These are phyloP conservation scores for Strigamia transsilvanica DNA, from an alignment of 2,888 invertebrate genomes.

Conservation along the genomic window DNA sequence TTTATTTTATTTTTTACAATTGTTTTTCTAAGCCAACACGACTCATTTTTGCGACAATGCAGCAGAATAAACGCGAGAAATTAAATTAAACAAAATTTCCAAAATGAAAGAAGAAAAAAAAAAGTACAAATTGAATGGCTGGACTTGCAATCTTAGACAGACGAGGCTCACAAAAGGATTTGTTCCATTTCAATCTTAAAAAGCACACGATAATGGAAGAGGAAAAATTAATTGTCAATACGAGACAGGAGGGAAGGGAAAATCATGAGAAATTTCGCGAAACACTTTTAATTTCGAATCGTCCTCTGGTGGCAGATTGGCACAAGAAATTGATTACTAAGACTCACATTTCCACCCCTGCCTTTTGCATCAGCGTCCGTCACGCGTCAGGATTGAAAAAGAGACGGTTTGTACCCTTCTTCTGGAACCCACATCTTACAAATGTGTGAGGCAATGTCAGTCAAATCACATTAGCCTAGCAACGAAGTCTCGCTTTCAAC, in stretches of 20 bases:
- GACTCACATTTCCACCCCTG: background rate
- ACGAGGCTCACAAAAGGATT: background rate
- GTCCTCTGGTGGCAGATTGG: slow-evolving; percentile 14
- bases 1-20: background rate
- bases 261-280: background rate
- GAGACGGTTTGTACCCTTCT: background rate
- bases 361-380: background rate
- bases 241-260: background rate
- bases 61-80: background rate
- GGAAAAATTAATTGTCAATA: slow-evolving; percentile 30
- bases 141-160: background rate
- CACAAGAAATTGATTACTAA: background rate
- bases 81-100: background rate
- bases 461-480: slow-evolving; percentile 20
- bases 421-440: background rate
- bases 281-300: slow-evolving; percentile 5
- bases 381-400: slow-evolving; percentile 4
- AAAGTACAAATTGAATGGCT: background rate
- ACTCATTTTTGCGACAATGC: background rate
- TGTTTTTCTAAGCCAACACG: background rate
- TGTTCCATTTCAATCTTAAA: slow-evolving; percentile 13
- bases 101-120: background rate
- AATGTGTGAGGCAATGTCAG: slow-evolving; percentile 15
- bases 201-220: background rate
- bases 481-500: slow-evolving; percentile 20